Base-by-base conservation (phyloP, 2,113 vertebrate genomes). In the Gambusia affinis region DNA sequence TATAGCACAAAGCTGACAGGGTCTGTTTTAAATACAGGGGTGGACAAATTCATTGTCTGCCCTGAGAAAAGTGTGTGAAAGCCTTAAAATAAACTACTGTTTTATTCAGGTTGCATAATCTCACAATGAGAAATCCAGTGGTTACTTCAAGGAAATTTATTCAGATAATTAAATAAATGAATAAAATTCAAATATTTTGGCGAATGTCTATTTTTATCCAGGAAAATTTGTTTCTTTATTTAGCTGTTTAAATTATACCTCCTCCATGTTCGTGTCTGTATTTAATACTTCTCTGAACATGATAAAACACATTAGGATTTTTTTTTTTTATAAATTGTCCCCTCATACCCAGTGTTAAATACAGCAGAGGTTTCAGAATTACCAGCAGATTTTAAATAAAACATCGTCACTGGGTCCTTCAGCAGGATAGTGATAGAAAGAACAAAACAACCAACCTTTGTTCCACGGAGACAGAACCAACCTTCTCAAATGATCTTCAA, bases 1-100 rank as follows among this genome's bases (percentile, higher is more conserved):
- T 81, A 68, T 79, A 89, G 80, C 87, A 87, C 85, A 81, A 71
- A 64, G 37, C 63, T 27, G 57, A 91, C 84, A 86, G 77, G 81
- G 74, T 87, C 76, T 87, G 65, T 86, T 91, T 90, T 89, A 88
- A 57, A n/a, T 10, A 24, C 51, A 57, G 51, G 22, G 24, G 4
- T 8, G 15, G 24, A 57, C 10, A 11, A 24, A n/a, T 57, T 7
- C 10, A 57, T 57, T n/a, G 22, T 19, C 51, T n/a, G 22, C 24
- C 19, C 24, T n/a, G 51, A 57, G 24, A 57, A 57, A 57, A 17
- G 24, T n/a, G 22, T 57, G 51, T 57, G n/a, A n/a, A 57, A 57
- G 24, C 24, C 51, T n/a, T 57, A n/a, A 57, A 57, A 57, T 57
- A 57, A 57, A n/a, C 24, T 24, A 4, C 1, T 19, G 4, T 47